Percentiles rank a stretch among this genome's conserved stretches.
phyloP scores from a whole-genome alignment of 2,888 invertebrate species.

The Lycia hirtaria region DNA sequence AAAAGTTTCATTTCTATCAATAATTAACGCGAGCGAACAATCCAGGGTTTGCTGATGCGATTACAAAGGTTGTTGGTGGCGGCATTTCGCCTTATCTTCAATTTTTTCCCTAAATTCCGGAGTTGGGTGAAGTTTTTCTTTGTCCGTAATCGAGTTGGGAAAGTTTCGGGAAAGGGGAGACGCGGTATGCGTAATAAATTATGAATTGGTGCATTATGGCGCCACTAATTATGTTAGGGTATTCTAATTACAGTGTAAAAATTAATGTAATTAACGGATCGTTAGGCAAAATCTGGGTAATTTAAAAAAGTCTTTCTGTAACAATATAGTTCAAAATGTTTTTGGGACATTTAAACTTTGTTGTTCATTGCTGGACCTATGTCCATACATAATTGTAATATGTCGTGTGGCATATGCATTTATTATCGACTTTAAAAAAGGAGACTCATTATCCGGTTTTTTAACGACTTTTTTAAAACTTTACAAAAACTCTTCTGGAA shows the following conservation, averaged over 20 bases:
- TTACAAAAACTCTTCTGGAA: too few species aligned
- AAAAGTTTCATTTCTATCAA: constrained; percentile 86
- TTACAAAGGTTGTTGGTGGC: constrained; percentile 72
- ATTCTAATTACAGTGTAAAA: background rate
- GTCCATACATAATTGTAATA: too few species aligned
- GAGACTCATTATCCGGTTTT: too few species aligned
- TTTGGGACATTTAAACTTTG: too few species aligned
- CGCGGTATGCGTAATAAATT: constrained; percentile 43
- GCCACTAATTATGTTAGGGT: constrained; percentile 26
- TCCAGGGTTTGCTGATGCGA: constrained; percentile 78
- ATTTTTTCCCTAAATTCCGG: constrained; percentile 58
- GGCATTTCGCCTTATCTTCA: constrained; percentile 69
- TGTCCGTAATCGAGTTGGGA: constrained; percentile 63
- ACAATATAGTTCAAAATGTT: too few species aligned
- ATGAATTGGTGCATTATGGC: constrained; percentile 40
- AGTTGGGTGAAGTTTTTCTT: constrained; percentile 55
- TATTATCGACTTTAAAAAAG: too few species aligned
- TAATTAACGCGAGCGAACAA: constrained; percentile 83
- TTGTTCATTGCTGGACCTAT: too few species aligned
- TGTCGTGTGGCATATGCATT: too few species aligned
- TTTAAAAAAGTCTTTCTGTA: too few species aligned
- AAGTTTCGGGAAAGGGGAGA: constrained; percentile 55
- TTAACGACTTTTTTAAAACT: too few species aligned
- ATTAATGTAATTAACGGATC: too few species aligned
- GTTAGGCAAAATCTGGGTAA: too few species aligned